Base-by-base conservation (phyloP, 2,797 vertebrate species). In the Pelodytes ibericus region DNA sequence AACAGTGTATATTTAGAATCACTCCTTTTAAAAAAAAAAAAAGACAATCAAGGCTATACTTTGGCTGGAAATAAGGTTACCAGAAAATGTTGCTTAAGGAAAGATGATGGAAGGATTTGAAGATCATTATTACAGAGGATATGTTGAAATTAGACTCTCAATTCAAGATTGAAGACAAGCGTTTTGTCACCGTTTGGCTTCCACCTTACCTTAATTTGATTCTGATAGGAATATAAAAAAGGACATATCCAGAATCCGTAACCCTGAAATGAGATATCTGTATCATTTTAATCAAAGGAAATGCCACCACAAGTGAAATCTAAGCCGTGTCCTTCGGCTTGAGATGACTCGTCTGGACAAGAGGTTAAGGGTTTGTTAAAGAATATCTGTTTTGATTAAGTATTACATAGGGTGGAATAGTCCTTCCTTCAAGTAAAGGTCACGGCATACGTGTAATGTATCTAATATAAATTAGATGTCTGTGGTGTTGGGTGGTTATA, bases 301-400 rank as follows among this genome's bases (percentile, higher is more conserved):
- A 81, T 81, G 86, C 85, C 88, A 88, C 86, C 86, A 83, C 80
- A 83, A 88, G 87, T 77, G 80, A 83, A 87, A 85, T 88, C 82
- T 83, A 83, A 81, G 81, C 83, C 87, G 88, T 61, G 75, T 88
- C 88, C 87, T 87, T 87, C 87, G 89, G 89, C 87, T 84, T 88
- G 76, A 18, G 77, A 85, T 83, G 88, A 88, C 83, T 86, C 85
- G 82, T 73, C 70, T 74, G 80, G 83, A 87, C 81, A 75, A 79
- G 87, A 88, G 89, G 89, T 88, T 90, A 89, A 88, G 87, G 84
- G 86, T 90, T 90, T 92, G 90, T 90, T 90, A 88, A 88, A 88
- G 90, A 88, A 91, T 85, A 90, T 82, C 70, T 83, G 88, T 91
- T 92, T 91, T 93, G 90, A 90, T 92, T 90, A 91, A 90, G 90